Conservation (phyloP, 2,797 vertebrate species). For the Microctenopoma lineatum region DNA sequence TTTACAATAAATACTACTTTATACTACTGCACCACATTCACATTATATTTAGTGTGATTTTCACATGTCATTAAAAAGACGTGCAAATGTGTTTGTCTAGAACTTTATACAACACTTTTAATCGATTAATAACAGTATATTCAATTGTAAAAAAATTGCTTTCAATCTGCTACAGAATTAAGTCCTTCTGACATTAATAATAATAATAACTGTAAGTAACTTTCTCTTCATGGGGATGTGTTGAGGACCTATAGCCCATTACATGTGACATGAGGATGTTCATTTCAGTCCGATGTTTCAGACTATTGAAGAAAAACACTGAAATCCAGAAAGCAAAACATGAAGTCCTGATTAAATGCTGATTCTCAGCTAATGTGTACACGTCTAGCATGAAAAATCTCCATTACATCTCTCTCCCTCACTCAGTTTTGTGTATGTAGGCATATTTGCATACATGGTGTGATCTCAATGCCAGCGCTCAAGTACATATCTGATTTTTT, state of each 20-base stretch:
- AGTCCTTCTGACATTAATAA: not conserved
- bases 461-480: constrained; percentile 52
- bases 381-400: constrained; percentile 46
- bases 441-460: constrained; percentile 54
- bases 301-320: constrained; percentile 33
- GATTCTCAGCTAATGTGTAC: constrained; percentile 66
- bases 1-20: no score
- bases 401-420: constrained; percentile 33
- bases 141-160: not conserved
- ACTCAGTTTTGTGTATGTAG: constrained; percentile 48
- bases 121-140: no score
- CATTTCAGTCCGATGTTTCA: constrained; percentile 30
- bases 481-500: constrained; percentile 36
- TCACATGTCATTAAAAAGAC: no score
- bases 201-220: no score
- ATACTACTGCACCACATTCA: no score
- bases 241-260: constrained; percentile 21
- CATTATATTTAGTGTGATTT: no score
- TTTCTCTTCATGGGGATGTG: constrained; percentile 2
- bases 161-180: not conserved
- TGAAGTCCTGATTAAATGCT: constrained; percentile 65
- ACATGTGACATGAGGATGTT: constrained; percentile 39
- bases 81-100: no score
- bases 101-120: no score
- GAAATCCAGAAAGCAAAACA: constrained; percentile 53